Conservation (phyloP, 2,797 vertebrate species). For the Takifugu rubripes region DNA sequence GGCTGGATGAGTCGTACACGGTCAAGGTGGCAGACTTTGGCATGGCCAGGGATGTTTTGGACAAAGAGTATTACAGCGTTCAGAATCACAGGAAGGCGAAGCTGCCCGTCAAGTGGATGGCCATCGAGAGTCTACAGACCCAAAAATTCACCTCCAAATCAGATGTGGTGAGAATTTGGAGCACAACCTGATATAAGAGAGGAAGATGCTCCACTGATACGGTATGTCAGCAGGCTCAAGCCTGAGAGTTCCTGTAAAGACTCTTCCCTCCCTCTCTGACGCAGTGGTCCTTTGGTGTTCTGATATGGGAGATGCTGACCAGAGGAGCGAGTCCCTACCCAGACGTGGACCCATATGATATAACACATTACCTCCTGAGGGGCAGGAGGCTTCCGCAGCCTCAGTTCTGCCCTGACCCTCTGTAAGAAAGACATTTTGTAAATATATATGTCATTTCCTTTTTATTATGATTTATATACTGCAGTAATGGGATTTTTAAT, state of each 20-base stretch:
- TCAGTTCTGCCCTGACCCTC: conserved; percentile 84
- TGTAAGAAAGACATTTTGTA: conserved; percentile 80
- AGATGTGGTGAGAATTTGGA: conserved; percentile 82
- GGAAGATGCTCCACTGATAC: no score
- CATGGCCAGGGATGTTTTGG: conserved; percentile 90
- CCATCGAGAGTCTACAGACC: conserved; percentile 93
- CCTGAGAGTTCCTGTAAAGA: not conserved
- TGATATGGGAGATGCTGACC: conserved; percentile 97
- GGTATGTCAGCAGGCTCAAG: no score
- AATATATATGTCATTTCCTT: no score
- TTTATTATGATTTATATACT: no score
- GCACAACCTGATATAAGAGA: not conserved
- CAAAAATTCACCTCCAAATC: conserved; percentile 98
- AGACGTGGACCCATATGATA: conserved; percentile 92
- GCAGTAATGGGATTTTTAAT: no score
- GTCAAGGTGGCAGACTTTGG: conserved; percentile 99
- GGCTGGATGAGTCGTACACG: conserved; percentile 91
- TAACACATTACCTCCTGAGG: conserved; percentile 83
- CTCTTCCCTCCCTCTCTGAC: conserved; percentile 5
- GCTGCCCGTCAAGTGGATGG: conserved; percentile 98
- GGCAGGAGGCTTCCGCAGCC: conserved; percentile 92
- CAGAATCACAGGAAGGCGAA: conserved; percentile 84
- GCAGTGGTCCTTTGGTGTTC: conserved; percentile 97
- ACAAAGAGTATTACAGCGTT: conserved; percentile 97
- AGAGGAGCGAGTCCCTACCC: conserved; percentile 91